Conservation (phyloP, 2,888 invertebrate species). For the Drosophila borealis region DNA sequence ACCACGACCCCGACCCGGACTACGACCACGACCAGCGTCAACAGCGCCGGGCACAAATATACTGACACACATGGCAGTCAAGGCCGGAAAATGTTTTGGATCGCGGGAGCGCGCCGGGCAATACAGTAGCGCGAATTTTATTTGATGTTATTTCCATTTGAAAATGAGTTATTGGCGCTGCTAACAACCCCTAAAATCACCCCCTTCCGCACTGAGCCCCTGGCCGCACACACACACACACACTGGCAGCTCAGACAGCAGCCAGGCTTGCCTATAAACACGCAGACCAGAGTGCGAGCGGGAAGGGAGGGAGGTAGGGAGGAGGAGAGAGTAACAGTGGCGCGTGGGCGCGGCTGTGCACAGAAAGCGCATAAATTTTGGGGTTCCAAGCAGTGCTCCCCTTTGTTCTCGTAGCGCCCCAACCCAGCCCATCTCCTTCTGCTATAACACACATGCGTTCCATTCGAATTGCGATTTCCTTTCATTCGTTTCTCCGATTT, state of each 20-base stretch:
- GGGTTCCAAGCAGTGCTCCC: constrained; percentile 58
- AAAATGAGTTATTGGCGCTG: constrained; percentile 80
- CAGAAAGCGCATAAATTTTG: constrained; percentile 70
- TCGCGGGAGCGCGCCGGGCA: constrained; percentile 33
- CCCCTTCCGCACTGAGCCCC: constrained; percentile 2
- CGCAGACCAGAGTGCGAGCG: constrained; percentile 29
- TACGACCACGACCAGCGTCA: constrained; percentile 40
- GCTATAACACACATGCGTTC: constrained; percentile 59
- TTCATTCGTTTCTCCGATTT: constrained; percentile 69
- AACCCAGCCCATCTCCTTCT: background rate
- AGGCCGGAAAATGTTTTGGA: constrained; percentile 57
- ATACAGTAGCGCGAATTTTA: constrained; percentile 76
- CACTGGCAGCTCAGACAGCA: constrained; percentile 1
- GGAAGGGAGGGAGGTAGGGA: too few relatives aligned
- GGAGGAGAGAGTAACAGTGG: background rate
- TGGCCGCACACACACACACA: constrained; percentile 8
- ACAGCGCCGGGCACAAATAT: constrained; percentile 41
- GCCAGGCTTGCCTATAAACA: constrained; percentile 8
- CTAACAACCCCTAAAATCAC: constrained; percentile 69
- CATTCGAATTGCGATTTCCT: constrained; percentile 71
- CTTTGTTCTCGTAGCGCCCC: constrained; percentile 25
- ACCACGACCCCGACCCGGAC: constrained; percentile 23
- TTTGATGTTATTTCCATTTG: constrained; percentile 79
- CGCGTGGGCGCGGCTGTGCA: constrained; percentile 53
- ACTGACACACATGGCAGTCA: constrained; percentile 65